phyloP scores from a whole-genome alignment of 2,113 vertebrate species.

The human region DNA sequence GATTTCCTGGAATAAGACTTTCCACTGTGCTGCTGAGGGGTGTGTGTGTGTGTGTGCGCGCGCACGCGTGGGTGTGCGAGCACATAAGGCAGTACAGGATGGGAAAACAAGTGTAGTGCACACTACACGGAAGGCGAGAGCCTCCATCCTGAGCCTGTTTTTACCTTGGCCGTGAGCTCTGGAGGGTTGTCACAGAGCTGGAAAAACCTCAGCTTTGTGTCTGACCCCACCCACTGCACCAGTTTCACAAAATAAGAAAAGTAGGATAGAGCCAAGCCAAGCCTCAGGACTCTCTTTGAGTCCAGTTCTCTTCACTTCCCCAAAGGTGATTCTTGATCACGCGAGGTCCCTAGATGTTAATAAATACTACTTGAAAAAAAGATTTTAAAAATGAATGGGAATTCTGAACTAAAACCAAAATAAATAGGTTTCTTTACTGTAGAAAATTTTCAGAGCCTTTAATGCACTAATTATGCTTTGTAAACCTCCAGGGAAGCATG shows the following conservation, averaged over 20 bases:
- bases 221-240: accelerated
- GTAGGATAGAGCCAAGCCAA: neutral
- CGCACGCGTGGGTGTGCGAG: accelerated
- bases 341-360: neutral
- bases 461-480: neutral
- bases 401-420: conserved; percentile 22
- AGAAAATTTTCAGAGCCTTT: neutral
- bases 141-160: neutral
- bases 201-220: neutral
- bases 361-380: neutral
- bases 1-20: neutral
- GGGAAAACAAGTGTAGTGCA: neutral
- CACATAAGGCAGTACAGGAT: neutral
- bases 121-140: neutral
- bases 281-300: neutral
- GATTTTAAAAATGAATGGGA: neutral
- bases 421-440: neutral
- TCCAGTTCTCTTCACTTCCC: neutral
- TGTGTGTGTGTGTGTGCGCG: neutral
- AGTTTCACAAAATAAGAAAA: neutral
- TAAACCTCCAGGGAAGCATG: neutral
- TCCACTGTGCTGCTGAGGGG: neutral
- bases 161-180: neutral
- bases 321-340: neutral
- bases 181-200: neutral